Base-by-base conservation (phyloP, 2,113 vertebrate species). In the Nansenia antarctica region DNA sequence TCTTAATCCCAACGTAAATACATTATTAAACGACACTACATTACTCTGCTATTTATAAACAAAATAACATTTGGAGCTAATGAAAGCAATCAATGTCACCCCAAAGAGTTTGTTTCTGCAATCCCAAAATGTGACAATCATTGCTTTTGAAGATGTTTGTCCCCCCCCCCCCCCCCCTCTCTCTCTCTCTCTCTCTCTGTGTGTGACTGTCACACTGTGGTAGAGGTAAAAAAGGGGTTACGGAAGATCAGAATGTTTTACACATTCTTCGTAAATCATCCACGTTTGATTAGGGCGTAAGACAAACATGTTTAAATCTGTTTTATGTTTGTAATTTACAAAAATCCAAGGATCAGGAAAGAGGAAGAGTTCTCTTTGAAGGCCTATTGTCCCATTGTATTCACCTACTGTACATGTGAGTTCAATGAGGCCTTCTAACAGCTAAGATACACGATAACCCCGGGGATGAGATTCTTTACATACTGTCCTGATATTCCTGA, bases 341-440 rank as follows among this genome's bases (percentile, higher is more conserved):
- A 8, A 15, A 49, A 22, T n/a, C 45, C 45, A 49, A 49, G 5
- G 35, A 37, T 37, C 5, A 5, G 45, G 45, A 49, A 49, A 49
- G 8, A n/a, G 45, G 6, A 49, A 49, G n/a, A 7, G n/a, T 42
- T 5, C 12, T 3, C 18, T 42, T 20, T 49, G 11, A 49, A 22
- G 45, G 45, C 45, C n/a, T 8, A 49, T 6, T 49, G 45, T 49
- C 18, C 18, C 18, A 42, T 42, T 42, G 14, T 42, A 42, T n/a
- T 49, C n/a, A 11, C 14, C 39, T 42, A 2, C 18, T 55, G 57
- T 18, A 53, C 58, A 67, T 64, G 14, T 64, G 49, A 9, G 32
- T 62, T 70, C 27, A 71, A 73, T 76, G 32, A 66, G 34, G 20
- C 27, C 15, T 27, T 20, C n/a, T 42, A 3, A 60, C 9, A 24